These are phyloP conservation scores for Azemiops feae DNA, from an alignment of 2,113 vertebrate species.

Conservation along the genomic window DNA sequence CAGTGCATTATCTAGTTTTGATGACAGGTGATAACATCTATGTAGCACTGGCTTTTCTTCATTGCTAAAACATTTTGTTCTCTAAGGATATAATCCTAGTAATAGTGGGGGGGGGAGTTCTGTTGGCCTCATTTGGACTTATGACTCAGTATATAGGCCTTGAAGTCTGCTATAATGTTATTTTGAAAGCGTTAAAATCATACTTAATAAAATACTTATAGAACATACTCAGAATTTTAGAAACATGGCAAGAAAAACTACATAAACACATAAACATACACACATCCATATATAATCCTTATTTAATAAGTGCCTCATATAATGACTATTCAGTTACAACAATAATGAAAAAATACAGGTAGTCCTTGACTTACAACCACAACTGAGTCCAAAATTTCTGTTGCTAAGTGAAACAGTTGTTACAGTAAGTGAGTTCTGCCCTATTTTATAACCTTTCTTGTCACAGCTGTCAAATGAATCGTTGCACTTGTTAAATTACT, in stretches of 20 bases:
- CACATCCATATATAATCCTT: neutral
- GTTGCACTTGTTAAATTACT: neutral
- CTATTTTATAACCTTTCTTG: neutral
- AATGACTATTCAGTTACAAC: neutral
- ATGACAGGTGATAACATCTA: neutral
- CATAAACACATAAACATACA: neutral
- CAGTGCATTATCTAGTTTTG: neutral
- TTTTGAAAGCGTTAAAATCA: neutral
- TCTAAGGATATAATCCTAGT: neutral
- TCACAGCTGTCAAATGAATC: neutral
- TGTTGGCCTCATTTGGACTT: neutral
- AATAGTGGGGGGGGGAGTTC: neutral
- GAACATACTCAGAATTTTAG: neutral
- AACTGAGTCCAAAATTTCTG: neutral
- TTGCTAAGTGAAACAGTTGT: neutral
- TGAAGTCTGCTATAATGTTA: neutral
- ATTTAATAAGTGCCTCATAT: neutral
- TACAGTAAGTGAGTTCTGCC: neutral
- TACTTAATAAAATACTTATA: neutral
- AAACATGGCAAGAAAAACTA: neutral
- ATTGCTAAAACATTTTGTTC: neutral
- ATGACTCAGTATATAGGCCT: neutral
- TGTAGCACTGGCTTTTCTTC: neutral
- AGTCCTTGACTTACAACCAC: neutral
- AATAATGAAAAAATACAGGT: neutral